These are phyloP conservation scores for Cheilinus undulatus DNA, from an alignment of 2,113 vertebrate species.

Conservation along the genomic window DNA sequence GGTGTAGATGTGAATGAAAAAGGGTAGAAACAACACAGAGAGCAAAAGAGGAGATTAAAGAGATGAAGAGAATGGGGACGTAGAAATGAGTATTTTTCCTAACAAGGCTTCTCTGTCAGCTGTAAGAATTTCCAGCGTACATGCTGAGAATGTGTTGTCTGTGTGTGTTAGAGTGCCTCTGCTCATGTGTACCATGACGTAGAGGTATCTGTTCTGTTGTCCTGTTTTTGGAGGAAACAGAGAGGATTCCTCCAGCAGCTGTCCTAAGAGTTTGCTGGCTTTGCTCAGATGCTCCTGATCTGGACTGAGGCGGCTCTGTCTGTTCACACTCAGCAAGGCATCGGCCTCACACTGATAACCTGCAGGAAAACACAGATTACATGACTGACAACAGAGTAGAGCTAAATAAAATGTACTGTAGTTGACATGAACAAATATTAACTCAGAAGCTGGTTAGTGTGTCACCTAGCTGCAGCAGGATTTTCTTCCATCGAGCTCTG, in stretches of 20 bases:
- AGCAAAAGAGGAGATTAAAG: not conserved
- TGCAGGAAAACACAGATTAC: constrained; percentile 53
- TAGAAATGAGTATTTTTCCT: not conserved
- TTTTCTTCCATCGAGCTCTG: constrained; percentile 88
- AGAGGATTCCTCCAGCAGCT: constrained; percentile 88
- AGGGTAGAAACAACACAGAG: no score
- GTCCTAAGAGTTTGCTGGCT: constrained; percentile 85
- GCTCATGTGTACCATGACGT: constrained; percentile 86
- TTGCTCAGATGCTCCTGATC: constrained; percentile 86
- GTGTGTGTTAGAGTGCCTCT: not conserved
- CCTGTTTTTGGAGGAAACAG: constrained; percentile 87
- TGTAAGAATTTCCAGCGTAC: no score
- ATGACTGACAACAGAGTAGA: not conserved
- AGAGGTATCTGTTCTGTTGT: constrained; percentile 88
- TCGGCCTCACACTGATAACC: constrained; percentile 94
- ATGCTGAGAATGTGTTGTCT: not conserved
- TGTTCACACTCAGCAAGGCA: constrained; percentile 88
- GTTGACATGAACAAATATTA: not conserved
- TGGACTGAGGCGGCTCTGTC: constrained; percentile 82
- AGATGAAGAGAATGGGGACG: not conserved
- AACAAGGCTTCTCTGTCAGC: no score
- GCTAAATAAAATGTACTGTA: not conserved
- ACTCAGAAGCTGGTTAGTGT: not conserved
- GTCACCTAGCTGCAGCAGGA: constrained; percentile 91
- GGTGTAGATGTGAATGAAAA: not conserved